phyloP scores from a whole-genome alignment of 2,113 vertebrate genomes.

The Oncorhynchus clarkii region DNA sequence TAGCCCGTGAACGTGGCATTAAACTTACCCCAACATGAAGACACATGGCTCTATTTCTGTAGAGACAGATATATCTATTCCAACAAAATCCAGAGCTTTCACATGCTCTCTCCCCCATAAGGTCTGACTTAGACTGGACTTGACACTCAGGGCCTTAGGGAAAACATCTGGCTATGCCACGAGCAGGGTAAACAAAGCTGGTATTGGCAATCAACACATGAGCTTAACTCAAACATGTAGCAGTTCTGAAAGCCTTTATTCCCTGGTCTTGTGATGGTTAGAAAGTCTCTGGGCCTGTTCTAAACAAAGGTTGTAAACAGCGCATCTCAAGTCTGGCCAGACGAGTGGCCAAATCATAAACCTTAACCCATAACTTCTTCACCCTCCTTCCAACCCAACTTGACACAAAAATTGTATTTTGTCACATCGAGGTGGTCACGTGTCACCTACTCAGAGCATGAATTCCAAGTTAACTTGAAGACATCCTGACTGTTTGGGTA shows the following conservation, averaged over 20 bases:
- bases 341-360: no score
- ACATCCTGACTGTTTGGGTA: not conserved
- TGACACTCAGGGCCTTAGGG: not conserved
- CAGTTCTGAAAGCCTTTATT: not conserved
- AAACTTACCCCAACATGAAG: not conserved
- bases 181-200: no score
- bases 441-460: no score
- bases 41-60: not conserved
- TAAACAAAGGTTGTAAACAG: no score
- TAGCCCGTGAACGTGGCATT: not conserved
- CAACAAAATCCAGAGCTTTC: not conserved
- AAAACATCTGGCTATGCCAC: no score
- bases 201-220: no score
- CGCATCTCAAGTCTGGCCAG: no score
- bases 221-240: no score
- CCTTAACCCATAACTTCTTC: not conserved
- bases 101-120: not conserved
- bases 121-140: not conserved
- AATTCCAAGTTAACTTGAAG: not conserved
- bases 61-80: no score
- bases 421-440: not conserved
- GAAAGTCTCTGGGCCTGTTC: no score
- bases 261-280: no score
- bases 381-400: not conserved
- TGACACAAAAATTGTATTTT: constrained; percentile 40